phyloP scores from a whole-genome alignment of 2,888 invertebrate species.

The Muscina levida region DNA sequence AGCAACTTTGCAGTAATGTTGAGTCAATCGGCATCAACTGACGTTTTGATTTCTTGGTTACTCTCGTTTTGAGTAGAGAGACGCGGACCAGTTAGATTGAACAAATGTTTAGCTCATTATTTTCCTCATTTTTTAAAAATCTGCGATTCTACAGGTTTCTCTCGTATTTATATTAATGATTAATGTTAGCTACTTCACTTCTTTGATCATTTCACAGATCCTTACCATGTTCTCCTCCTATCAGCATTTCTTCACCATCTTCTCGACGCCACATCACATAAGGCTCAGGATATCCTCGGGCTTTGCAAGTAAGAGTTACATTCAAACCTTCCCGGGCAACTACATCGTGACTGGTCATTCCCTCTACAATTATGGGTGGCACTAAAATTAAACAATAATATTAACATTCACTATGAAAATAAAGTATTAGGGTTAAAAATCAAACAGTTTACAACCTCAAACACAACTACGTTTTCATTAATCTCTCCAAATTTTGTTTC shows the following conservation, averaged over 20 bases:
- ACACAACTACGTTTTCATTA: neutral
- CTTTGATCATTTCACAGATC: no score
- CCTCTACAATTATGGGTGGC: conserved; percentile 93
- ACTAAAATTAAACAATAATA: conserved; percentile 82
- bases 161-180: no score
- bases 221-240: conserved; percentile 93
- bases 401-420: no score
- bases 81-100: no score
- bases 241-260: conserved; percentile 93
- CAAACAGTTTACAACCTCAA: neutral
- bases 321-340: conserved; percentile 94
- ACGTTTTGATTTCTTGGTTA: no score
- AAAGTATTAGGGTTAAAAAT: neutral
- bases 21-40: no score
- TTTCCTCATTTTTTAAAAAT: no score
- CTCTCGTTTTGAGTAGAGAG: no score
- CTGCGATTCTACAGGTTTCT: no score
- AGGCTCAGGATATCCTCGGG: conserved; percentile 93
- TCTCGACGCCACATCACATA: conserved; percentile 96
- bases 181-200: no score
- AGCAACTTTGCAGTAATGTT: no score
- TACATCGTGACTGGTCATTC: conserved; percentile 94
- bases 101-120: no score
- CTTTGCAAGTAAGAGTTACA: conserved; percentile 92
- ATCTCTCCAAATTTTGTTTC: neutral